A percentile compares a stretch with the other conserved stretches of the same genome.
These are phyloP conservation scores for Junonia oenone DNA, from an alignment of 2,888 invertebrate genomes.

Conservation along the genomic window DNA sequence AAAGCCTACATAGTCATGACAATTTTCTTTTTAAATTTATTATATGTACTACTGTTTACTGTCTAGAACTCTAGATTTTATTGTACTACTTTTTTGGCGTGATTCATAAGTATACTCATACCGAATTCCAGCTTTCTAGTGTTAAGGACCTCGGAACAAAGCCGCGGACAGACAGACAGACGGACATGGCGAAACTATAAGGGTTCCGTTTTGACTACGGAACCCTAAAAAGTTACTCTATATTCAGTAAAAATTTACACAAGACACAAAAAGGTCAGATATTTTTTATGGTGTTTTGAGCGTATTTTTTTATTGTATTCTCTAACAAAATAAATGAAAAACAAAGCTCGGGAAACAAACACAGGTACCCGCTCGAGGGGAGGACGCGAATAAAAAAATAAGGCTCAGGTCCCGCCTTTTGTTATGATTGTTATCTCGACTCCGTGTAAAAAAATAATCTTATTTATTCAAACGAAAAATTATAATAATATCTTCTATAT, in stretches of 20 bases:
- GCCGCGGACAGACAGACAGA: too few species aligned
- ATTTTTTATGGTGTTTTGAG: slow-evolving; percentile 15
- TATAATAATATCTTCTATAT: too few species aligned
- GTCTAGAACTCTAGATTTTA: too few species aligned
- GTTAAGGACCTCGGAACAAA: too few species aligned
- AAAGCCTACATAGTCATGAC: too few species aligned
- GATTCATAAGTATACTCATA: too few species aligned
- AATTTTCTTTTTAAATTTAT: too few species aligned
- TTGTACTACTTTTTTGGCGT: too few species aligned
- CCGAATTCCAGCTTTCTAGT: too few species aligned
- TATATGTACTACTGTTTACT: too few species aligned
- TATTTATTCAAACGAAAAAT: background rate
- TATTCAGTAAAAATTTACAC: slow-evolving; percentile 6
- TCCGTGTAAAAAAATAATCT: background rate
- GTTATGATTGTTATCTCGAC: background rate
- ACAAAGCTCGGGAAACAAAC: slow-evolving; percentile 14
- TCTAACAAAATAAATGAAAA: slow-evolving; percentile 10
- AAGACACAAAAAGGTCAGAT: slow-evolving; percentile 13
- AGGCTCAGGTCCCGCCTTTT: background rate
- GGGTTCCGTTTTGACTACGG: too few species aligned
- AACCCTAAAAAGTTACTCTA: background rate
- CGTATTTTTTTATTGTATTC: slow-evolving; percentile 9
- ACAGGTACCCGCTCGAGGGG: slow-evolving; percentile 14
- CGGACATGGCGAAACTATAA: too few species aligned
- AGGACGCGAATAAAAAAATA: slow-evolving; percentile 10